Base-by-base conservation (phyloP, 1,140 invertebrate species). In the Diploscapter pachys region DNA sequence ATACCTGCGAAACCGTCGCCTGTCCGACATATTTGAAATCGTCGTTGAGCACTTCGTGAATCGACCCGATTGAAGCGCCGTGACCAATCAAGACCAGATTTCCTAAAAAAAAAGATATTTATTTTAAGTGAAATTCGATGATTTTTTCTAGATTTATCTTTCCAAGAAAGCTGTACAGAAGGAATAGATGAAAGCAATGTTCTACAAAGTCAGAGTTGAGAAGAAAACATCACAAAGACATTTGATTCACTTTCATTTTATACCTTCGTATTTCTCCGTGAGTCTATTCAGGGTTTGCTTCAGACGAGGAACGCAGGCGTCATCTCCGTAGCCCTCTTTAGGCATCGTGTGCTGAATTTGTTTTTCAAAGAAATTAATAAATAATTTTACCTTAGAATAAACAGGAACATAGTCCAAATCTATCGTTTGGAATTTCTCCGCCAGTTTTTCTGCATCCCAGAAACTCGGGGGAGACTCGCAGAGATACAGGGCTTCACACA, bases 11-110 rank as follows among this genome's bases (percentile, higher is more conserved):
- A 53, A 83, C 81, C 3, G 81, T 83, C 31, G 81, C 81, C 69
- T 83, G 81, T 8, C 82, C 83, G 51, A 83, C 82, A 55, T 83
- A 84, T 57, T 80, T 85, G 74, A 82, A 83, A 65, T 80, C 76
- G 48, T 64, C 61, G 53, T 56, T 72, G 8, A 85, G 66, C 2
- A 82, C 73, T 69, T 84, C 73, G 64, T 85, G 82, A 53, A 85
- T 73, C 48, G 81, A 83, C 2, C 82, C 82, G 66, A 85, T 85
- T 8, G 81, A 75, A 8, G 84, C 79, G 5, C 84, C 82, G 68
- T 83, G 82, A 3, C 73, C 77, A 31, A 83, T 78, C 2, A 83
- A 69, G 5, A 85, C 2, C 56, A 80, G 61, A 62, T 64, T 49
- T 67, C 56, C 57, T 71, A 57, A 4, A 70, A 59, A 4, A 55